Base-by-base conservation (phyloP, 2,888 invertebrate species). In the Dione juno region DNA sequence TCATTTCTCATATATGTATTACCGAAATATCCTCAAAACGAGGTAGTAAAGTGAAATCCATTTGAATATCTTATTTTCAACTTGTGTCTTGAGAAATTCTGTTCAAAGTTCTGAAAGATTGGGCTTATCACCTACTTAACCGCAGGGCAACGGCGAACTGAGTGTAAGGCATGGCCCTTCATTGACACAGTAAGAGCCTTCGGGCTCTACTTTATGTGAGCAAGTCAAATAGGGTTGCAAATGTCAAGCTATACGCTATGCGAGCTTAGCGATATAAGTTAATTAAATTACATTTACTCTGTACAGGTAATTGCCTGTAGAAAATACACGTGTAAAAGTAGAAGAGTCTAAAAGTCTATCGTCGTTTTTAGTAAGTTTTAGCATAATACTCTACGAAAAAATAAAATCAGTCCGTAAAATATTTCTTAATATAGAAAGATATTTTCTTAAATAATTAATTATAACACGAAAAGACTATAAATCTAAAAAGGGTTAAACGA, bases 111-210 rank as follows among this genome's bases (percentile, higher is more conserved):
- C 71, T 52, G 67, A 64, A 67, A 73, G 76, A 77, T 77, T 75
- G 72, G 69, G 70, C 76, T 75, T 79, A 79, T 78, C 77, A 75
- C 74, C 75, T 74, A 75, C 76, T 77, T 73, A 77, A 76, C 76
- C 78, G 74, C 76, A 73, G 76, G 77, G 76, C 76, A 75, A 61
- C 37, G 67, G 66, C 63, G 70, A 71, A 40, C 66, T 67, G 71
- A 63, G 53, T 68, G 64, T 28, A 28, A 54, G 72, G 68, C 71
- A 67, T 54, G 52, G 66, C 52, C 69, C 64, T 66, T 74, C 73
- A 72, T 75, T 73, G 76, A 74, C 74, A 78, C 72, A 73, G 74
- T 75, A 77, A 74, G 74, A 64, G 67, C 72, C 74, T 75, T 70
- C 58, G 73, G 73, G 71, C 72, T 72, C 67, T 75, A 74, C 72